Evolutionary conservation across 2,888 invertebrate species (phyloP), one percentile per base, ranked within the genome.

Genomic region (Eulithis prunata): DNA sequence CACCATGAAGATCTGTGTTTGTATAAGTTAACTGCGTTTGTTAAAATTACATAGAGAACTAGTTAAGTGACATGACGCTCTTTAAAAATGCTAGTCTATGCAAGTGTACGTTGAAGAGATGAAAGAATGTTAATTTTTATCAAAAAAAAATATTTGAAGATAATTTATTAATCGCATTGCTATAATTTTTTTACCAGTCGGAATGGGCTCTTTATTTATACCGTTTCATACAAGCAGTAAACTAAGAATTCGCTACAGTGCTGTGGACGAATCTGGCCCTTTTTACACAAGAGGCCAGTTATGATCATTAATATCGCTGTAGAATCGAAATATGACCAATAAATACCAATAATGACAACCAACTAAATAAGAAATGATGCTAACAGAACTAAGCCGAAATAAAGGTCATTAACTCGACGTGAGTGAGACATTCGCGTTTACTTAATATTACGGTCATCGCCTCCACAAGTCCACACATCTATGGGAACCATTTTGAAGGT

Each of bases 391-490:
- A 38, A n/a, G 54, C 84, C 54, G 89, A 88, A 92, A 91, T 90
- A 90, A 91, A 90, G 91, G 91, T 92, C 91, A 91, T 90, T 91
- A 91, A 92, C 92, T 89, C 90, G 87, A 85, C 87, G 87, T 84
- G 88, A 91, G 87, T 84, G 88, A 91, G 92, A 93, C 91, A 91
- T 91, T 92, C 90, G 91, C 92, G 91, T 88, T 87, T 85, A 87
- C 84, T 91, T 88, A 90, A 90, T 90, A 89, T 88, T 89, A 85
- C 90, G 92, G 92, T 91, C 92, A 87, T 87, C 87, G 92, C 87
- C 89, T 91, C 86, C 86, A 78, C 84, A 82, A 21, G 21, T 21
- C 21, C 21, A 21, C 21, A 2, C 47, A 84, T 79, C 86, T 64
- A 84, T 79, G 86, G 82, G 83, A 72, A 69, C 68, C 69, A 70